Evolutionary conservation across 2,888 invertebrate species (phyloP), one percentile per base, ranked within the genome.

Genomic region (Callimorpha dominula): DNA sequence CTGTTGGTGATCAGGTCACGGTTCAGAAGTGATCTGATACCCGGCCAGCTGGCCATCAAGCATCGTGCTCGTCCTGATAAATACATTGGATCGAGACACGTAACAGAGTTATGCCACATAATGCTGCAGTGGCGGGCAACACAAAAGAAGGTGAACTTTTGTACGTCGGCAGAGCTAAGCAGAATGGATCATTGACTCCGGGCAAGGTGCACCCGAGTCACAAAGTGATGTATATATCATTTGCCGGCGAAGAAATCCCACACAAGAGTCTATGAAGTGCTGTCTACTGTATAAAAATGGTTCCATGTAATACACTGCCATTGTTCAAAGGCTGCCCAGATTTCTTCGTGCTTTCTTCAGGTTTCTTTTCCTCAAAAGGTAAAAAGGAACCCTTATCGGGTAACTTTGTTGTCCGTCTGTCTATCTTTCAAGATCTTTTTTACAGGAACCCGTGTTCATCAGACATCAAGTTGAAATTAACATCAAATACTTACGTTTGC

Each of bases 131-230:
- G 0, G 96, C 92, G 14, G 96, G 96, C 1, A 91, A 92, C 74
- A 96, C 96, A 7, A 71, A 88, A 0, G 80, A 86, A 15, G 96
- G 95, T 11, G 96, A 96, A 80, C 92, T 94, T 1, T 85, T 96
- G 65, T 96, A 96, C 85, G 91, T 96, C 8, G 96, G 96, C 72
- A 91, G 96, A 78, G 96, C 96, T 12, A 91, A 91, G 71, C 94
- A 96, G 81, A 95, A 96, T 78, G 96, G 96, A 5, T 96, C 96
- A 0, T 82, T 96, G 74, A 95, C 96, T 70, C 96, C 96, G 31
- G 97, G 97, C 76, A 96, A 95, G 95, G 87, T 95, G 17, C 95
- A 95, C 63, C 92, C 92, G 0, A 93, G 93, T 76, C 95, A 95
- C 88, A 90, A 89, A 72, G 82, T 75, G 1, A 79, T 94, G 90